Base-by-base conservation (phyloP, 2,113 vertebrate genomes). In the Nycticorax nycticorax region DNA sequence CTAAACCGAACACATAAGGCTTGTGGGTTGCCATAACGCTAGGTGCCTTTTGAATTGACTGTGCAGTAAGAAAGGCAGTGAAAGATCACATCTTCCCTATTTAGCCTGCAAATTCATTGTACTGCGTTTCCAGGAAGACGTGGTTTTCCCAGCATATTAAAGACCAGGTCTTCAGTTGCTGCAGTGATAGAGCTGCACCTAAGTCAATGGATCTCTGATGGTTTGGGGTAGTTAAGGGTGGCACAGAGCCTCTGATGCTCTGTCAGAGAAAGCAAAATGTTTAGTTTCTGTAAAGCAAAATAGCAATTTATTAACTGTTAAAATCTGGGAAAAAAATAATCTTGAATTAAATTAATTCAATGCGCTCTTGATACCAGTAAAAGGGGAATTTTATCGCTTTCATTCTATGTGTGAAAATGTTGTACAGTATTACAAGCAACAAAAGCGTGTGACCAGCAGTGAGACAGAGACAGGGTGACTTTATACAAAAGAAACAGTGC, bases 41-140 rank as follows among this genome's bases (percentile, higher is more conserved):
- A 20, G n/a, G 23, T 43, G 21, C 23, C 18, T 26, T 10, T 0
- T 12, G 33, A 28, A n/a, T 8, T 28, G 47, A 8, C 17, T 45
- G n/a, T 9, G 28, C 30, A 56, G 30, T 55, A 22, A 53, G 81
- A 69, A 52, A n/a, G 13, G 37, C 48, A 39, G 43, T 10, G 27
- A 57, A 72, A 26, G 12, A 26, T 71, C 43, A 28, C 5, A 2
- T 74, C 56, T 84, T 56, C 35, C 22, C 33, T 48, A 0, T 53
- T 69, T 37, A 30, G 15, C 21, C 74, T 95, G 12, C 43, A 45
- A 60, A 28, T 33, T 73, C 17, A 3, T 37, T 55, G 73, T 35
- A 4, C 26, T 41, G 15, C 4, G 0, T 74, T 91, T 52, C 56
- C 47, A 71, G 80, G 89, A 68, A 82, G 72, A 43, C 17, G 12